These are phyloP conservation scores for Lampris megalopsis DNA, from an alignment of 2,113 vertebrate genomes.

Conservation along the genomic window DNA sequence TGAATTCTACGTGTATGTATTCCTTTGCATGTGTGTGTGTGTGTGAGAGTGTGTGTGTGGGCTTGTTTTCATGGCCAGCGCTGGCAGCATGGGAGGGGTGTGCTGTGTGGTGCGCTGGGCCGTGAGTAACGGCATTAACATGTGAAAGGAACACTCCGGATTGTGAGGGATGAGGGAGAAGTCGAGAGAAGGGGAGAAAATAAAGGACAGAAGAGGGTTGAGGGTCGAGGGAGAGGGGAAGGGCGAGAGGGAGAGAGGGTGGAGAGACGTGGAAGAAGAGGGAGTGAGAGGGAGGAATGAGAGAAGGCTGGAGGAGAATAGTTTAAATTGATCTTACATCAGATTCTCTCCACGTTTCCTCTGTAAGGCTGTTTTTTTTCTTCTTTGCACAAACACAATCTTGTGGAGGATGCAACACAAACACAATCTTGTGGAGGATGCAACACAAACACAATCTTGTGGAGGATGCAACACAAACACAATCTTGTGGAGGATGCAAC, in stretches of 20 bases:
- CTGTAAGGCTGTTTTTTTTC: background rate
- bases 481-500: no score
- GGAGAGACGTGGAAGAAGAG: conserved; percentile 20
- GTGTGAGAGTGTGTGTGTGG: background rate
- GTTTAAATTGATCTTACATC: conserved; percentile 39
- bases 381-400: background rate
- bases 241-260: conserved; percentile 9
- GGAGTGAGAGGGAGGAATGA: conserved; percentile 9
- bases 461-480: no score
- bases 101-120: conserved; percentile 67
- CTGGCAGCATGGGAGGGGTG: conserved; percentile 32
- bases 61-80: conserved; percentile 65
- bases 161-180: conserved; percentile 72
- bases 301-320: conserved; percentile 23
- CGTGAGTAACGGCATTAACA: conserved; percentile 82
- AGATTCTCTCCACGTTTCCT: conserved; percentile 16
- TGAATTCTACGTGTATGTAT: background rate
- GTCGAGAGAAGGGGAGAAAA: conserved; percentile 7
- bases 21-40: background rate
- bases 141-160: conserved; percentile 79
- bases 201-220: background rate
- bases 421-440: no score
- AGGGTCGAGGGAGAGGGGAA: conserved; percentile 20
- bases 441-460: no score
- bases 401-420: no score